These are phyloP conservation scores for Odontothrips loti DNA, from an alignment of 2,888 invertebrate species.

Conservation along the genomic window DNA sequence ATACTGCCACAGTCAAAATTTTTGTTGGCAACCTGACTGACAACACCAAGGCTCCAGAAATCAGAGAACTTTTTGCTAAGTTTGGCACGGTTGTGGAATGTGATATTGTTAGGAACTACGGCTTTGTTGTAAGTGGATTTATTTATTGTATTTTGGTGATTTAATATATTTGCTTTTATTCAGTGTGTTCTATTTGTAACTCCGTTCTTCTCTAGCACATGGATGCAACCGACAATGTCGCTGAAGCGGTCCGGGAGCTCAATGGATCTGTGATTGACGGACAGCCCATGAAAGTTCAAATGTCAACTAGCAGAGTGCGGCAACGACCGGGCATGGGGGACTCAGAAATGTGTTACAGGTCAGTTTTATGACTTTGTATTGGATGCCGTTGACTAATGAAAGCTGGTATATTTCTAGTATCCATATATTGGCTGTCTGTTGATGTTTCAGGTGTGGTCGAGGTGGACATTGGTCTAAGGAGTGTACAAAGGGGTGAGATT, in stretches of 20 bases:
- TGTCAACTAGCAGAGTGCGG: constrained; percentile 87
- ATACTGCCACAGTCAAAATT: constrained; percentile 85
- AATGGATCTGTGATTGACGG: constrained; percentile 91
- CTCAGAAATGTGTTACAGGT: constrained; percentile 86
- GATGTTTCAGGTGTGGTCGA: constrained; percentile 66
- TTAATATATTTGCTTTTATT: background rate
- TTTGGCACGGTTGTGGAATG: constrained; percentile 92
- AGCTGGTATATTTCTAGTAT: constrained; percentile 11
- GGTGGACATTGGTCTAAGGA: constrained; percentile 97
- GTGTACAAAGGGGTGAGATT: constrained; percentile 67
- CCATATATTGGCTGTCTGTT: background rate
- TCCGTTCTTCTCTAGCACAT: constrained; percentile 59
- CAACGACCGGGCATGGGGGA: constrained; percentile 96
- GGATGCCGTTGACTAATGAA: background rate
- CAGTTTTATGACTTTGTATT: constrained; percentile 30
- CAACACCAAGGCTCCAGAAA: constrained; percentile 84
- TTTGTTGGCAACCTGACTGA: constrained; percentile 93
- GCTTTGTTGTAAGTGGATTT: constrained; percentile 62
- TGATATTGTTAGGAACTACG: constrained; percentile 95
- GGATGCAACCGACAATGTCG: constrained; percentile 84
- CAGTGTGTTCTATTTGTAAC: constrained; percentile 20
- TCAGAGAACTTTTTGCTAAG: constrained; percentile 87
- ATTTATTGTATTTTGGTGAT: background rate
- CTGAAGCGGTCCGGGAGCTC: constrained; percentile 85
- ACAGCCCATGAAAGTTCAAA: constrained; percentile 85